These are phyloP conservation scores for Lamproptera curius DNA, from an alignment of 2,888 invertebrate species.

Conservation along the genomic window DNA sequence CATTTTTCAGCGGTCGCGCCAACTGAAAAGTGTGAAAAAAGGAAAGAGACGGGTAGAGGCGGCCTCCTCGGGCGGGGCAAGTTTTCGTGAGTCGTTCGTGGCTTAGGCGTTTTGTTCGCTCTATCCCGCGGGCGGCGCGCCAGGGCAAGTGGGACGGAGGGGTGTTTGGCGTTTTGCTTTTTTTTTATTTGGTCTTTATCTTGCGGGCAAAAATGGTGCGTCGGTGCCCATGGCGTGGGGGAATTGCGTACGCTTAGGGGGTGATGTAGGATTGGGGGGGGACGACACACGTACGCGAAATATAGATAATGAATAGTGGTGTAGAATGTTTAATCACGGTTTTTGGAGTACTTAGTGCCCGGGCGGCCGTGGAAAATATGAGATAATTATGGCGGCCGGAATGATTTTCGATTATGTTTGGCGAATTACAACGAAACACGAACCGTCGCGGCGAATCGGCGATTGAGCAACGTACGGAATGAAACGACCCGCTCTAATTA, in stretches of 20 bases:
- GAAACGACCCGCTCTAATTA: not conserved
- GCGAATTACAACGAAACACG: conserved; percentile 43
- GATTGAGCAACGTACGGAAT: not conserved
- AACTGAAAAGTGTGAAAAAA: conserved; percentile 77
- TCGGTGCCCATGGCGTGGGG: conserved; percentile 39
- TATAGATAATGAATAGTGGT: conserved; percentile 72
- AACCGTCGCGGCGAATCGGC: conserved; percentile 16
- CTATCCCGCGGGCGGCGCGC: conserved; percentile 40
- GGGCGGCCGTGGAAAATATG: conserved; percentile 53
- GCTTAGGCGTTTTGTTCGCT: conserved; percentile 65
- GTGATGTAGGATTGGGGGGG: conserved; percentile 72
- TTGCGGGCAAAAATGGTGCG: conserved; percentile 73
- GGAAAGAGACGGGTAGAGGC: conserved; percentile 77
- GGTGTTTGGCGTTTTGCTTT: conserved; percentile 77
- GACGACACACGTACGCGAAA: conserved; percentile 32
- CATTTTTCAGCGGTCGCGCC: conserved; percentile 32
- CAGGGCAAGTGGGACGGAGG: conserved; percentile 54
- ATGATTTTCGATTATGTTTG: conserved; percentile 57
- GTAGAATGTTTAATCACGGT: conserved; percentile 73
- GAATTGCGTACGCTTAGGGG: conserved; percentile 61
- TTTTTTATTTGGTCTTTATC: conserved; percentile 78
- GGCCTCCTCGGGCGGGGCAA: conserved; percentile 75
- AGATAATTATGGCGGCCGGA: conserved; percentile 64
- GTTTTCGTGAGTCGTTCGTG: conserved; percentile 77
- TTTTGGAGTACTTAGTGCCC: conserved; percentile 69